These are phyloP conservation scores for Catostomus latipinnis DNA, from an alignment of 2,797 vertebrate species.

Conservation along the genomic window DNA sequence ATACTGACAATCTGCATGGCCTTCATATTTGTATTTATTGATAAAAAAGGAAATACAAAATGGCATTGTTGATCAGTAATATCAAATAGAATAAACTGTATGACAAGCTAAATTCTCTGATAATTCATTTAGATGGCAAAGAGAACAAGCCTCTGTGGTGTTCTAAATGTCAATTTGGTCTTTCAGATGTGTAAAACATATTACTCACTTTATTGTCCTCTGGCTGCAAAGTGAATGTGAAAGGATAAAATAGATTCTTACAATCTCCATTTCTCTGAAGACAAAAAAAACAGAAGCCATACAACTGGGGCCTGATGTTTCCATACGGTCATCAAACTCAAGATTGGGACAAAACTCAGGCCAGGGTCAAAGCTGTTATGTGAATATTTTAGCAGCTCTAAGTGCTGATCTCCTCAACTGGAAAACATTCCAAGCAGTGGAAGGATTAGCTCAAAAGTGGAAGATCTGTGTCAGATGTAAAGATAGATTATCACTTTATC, in stretches of 20 bases:
- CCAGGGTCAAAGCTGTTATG: conserved; percentile 36
- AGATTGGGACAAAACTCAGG: conserved; percentile 19
- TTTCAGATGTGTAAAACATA: conserved; percentile 11
- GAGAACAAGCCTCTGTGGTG: neutral
- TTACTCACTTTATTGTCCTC: conserved; percentile 14
- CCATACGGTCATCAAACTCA: conserved; percentile 43
- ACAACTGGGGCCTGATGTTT: conserved; percentile 31
- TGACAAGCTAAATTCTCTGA: neutral
- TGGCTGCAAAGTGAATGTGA: conserved; percentile 10
- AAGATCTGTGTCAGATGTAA: conserved; percentile 40
- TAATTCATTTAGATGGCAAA: neutral
- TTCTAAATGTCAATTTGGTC: neutral
- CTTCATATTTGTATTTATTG: neutral
- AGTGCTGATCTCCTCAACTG: conserved; percentile 14
- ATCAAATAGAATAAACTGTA: neutral
- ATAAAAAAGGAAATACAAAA: neutral
- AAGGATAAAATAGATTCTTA: conserved; percentile 10
- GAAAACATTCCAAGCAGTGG: conserved; percentile 49
- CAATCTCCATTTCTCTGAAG: conserved; percentile 24
- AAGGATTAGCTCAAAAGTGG: conserved; percentile 41
- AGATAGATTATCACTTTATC: conserved; percentile 18
- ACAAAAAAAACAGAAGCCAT: conserved; percentile 44
- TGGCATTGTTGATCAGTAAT: neutral
- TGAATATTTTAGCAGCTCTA: conserved; percentile 29
- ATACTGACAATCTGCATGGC: neutral